Percentiles rank a stretch among this genome's conserved stretches.
These are phyloP conservation scores for Thereva nobilitata DNA, from an alignment of 2,888 invertebrate genomes.

Conservation along the genomic window DNA sequence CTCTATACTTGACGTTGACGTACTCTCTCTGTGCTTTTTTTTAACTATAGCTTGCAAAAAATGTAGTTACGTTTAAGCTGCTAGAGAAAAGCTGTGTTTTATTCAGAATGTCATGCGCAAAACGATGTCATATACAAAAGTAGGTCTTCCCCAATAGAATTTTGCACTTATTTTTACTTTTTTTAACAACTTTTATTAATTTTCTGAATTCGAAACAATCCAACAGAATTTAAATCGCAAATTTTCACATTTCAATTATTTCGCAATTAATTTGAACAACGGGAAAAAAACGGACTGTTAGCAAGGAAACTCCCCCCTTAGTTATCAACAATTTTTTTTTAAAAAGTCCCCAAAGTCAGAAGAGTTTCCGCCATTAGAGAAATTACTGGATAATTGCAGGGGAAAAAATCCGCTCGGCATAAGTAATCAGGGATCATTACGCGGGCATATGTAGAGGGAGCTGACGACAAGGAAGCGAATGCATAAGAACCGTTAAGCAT, in stretches of 20 bases:
- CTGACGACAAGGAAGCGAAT: background rate
- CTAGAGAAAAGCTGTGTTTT: too few species aligned
- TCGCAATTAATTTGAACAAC: slow-evolving; percentile 23
- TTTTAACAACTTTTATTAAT: slow-evolving; percentile 1
- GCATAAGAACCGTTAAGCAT: slow-evolving; percentile 30
- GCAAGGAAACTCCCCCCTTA: background rate
- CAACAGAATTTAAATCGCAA: too few species aligned
- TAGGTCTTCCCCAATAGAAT: too few species aligned
- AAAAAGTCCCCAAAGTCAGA: slow-evolving; percentile 21
- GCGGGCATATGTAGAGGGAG: slow-evolving; percentile 21
- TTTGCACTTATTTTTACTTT: background rate
- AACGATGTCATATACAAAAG: too few species aligned
- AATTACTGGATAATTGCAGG: slow-evolving; percentile 29
- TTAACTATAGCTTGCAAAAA: too few species aligned
- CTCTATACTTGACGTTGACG: too few species aligned
- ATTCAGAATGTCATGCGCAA: too few species aligned
- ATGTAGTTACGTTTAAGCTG: too few species aligned
- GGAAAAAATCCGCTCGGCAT: slow-evolving; percentile 27
- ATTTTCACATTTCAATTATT: slow-evolving; percentile 29
- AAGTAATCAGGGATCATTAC: slow-evolving; percentile 30
- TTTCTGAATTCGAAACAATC: slow-evolving; percentile 3
- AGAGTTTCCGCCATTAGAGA: slow-evolving; percentile 25
- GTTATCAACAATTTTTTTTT: slow-evolving; percentile 22
- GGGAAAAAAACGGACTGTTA: background rate
- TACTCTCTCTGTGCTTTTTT: too few species aligned